Evolutionary conservation across 2,888 invertebrate genomes (phyloP).

Genomic region (Andrena trimmerana): DNA sequence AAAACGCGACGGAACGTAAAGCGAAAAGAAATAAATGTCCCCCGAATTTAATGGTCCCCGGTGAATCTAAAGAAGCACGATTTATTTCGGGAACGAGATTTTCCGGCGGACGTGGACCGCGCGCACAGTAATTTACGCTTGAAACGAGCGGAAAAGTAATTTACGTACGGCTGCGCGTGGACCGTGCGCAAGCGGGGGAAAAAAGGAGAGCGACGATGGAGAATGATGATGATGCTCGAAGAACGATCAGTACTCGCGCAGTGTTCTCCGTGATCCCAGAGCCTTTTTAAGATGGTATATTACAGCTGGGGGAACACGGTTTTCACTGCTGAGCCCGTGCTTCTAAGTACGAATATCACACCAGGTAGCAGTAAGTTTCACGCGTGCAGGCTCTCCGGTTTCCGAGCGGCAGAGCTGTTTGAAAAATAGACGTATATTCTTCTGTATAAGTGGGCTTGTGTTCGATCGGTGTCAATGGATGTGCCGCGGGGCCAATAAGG

Average conservation of each 20-base stretch:
- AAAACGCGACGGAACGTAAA: neutral
- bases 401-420: neutral
- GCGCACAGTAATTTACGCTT: conserved; percentile 36
- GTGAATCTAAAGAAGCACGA: neutral
- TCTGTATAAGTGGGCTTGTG: conserved; percentile 7
- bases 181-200: conserved; percentile 16
- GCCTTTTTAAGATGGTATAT: conserved; percentile 73
- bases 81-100: conserved; percentile 45
- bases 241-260: conserved; percentile 81
- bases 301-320: conserved; percentile 84
- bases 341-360: neutral
- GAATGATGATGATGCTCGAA: conserved; percentile 44
- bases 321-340: conserved; percentile 83
- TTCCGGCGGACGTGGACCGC: conserved; percentile 13
- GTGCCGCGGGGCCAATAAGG: conserved; percentile 89
- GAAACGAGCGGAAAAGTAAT: conserved; percentile 51
- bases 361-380: conserved; percentile 13
- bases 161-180: conserved; percentile 40
- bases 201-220: conserved; percentile 29
- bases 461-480: conserved; percentile 74
- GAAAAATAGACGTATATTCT: neutral
- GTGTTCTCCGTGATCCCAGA: conserved; percentile 84
- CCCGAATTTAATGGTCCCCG: neutral
- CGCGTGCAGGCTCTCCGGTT: neutral
- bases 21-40: neutral